Evolutionary conservation across 2,888 invertebrate species (phyloP).

Genomic region (Deroplatys truncata): DNA sequence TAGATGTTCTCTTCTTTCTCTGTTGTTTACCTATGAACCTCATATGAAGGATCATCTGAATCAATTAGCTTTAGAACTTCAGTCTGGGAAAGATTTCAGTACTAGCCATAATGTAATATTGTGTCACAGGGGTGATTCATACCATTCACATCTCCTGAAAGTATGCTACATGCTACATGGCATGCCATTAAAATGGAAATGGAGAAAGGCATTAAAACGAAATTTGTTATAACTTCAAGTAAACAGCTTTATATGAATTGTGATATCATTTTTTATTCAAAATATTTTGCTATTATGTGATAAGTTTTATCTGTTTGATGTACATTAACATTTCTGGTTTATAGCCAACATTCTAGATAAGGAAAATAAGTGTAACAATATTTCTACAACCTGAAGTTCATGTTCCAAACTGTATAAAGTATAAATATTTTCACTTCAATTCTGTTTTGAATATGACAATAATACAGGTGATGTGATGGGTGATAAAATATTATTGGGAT

Average conservation of each 20-base stretch:
- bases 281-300: neutral
- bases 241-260: neutral
- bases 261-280: neutral
- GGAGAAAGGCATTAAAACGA: neutral
- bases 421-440: too few species aligned
- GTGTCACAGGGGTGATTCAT: neutral
- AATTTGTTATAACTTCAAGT: neutral
- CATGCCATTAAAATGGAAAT: neutral
- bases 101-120: too few species aligned
- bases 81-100: too few species aligned
- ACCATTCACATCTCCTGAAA: neutral
- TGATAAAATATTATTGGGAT: too few species aligned
- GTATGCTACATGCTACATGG: neutral
- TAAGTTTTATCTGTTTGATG: neutral
- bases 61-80: too few species aligned
- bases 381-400: too few species aligned
- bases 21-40: neutral
- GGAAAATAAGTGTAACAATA: too few species aligned
- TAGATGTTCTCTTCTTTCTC: neutral
- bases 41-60: neutral
- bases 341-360: neutral
- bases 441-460: too few species aligned
- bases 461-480: too few species aligned
- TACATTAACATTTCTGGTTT: neutral
- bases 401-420: too few species aligned